Evolutionary conservation across 2,888 invertebrate species (phyloP).

Genomic region (Hofmannophila pseudospretella): DNA sequence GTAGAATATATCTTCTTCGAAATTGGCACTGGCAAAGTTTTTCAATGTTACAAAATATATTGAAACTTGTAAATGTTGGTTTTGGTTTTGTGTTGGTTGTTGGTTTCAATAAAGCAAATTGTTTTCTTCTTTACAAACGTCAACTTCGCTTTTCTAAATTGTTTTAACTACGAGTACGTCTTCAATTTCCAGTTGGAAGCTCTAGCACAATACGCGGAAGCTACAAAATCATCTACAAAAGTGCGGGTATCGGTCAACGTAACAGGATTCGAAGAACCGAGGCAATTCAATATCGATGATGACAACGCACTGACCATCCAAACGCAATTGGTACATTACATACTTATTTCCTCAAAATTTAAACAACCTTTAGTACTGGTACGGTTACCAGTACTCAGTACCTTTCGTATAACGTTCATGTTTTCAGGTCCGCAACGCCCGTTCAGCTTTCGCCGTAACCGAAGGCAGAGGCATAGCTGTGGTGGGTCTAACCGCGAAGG

Average conservation of each 20-base stretch:
- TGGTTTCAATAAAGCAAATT: no score
- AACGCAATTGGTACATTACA: conserved; percentile 80
- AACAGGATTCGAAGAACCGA: conserved; percentile 60
- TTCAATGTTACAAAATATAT: no score
- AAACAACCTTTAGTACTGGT: no score
- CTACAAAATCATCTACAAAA: conserved; percentile 50
- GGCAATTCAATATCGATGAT: conserved; percentile 83
- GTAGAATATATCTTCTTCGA: no score
- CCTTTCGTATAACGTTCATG: not conserved
- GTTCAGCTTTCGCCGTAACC: conserved; percentile 84
- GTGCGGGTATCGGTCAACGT: conserved; percentile 58
- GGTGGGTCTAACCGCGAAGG: conserved; percentile 87
- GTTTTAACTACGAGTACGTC: no score
- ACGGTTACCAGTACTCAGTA: no score
- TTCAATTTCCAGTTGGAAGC: conserved; percentile 55
- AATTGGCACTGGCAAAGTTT: no score
- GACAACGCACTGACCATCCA: conserved; percentile 91
- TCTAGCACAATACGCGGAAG: conserved; percentile 60
- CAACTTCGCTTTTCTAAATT: no score
- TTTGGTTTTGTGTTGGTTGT: no score
- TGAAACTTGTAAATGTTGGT: no score
- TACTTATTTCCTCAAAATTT: no score
- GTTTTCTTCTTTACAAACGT: no score
- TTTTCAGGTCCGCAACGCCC: conserved; percentile 60
- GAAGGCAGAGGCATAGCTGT: conserved; percentile 89